Conservation (phyloP, 2,888 invertebrate species). For the Exocentrus adspersus region DNA sequence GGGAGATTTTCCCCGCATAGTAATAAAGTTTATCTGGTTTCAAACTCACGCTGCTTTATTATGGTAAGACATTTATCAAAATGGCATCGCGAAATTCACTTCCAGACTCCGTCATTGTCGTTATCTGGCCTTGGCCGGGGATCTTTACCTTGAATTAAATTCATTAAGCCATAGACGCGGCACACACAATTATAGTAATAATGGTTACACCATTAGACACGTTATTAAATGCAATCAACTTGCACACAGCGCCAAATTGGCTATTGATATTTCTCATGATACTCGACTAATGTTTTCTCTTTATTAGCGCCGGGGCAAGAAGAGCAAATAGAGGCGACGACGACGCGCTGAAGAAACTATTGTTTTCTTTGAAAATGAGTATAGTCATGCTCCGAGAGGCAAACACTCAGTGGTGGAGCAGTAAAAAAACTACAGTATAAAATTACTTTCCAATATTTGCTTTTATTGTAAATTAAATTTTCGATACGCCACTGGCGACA, state of each 20-base stretch:
- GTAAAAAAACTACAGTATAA: no score
- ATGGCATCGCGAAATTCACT: no score
- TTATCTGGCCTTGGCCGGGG: no score
- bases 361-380: neutral
- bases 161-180: neutral
- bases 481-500: neutral
- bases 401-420: neutral
- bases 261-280: conserved; percentile 16
- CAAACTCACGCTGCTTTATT: no score
- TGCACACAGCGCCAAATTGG: neutral
- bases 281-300: neutral
- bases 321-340: conserved; percentile 1
- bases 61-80: no score
- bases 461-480: neutral
- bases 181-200: neutral
- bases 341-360: neutral
- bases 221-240: neutral
- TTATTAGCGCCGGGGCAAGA: neutral
- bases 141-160: no score
- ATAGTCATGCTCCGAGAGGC: neutral
- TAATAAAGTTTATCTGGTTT: no score
- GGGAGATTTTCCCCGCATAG: no score
- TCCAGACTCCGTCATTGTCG: no score
- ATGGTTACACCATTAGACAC: neutral
- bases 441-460: neutral